phyloP scores from a whole-genome alignment of 2,888 invertebrate genomes.

The Hirtodrosophila duncani region DNA sequence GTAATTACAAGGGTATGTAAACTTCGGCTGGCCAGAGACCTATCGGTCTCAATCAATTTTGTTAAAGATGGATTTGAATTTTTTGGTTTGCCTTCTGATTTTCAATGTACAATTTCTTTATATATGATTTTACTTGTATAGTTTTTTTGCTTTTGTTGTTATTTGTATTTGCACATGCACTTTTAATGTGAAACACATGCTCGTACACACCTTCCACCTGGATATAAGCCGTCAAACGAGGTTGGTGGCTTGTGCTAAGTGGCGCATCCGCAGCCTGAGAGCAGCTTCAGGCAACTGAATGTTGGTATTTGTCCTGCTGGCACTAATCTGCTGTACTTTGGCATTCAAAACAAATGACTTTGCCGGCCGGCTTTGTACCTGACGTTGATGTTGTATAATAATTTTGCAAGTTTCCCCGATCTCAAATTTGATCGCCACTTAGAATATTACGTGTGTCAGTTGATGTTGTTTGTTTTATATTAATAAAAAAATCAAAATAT shows the following conservation, averaged over 20 bases:
- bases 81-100: constrained; percentile 2
- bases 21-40: too few relatives aligned
- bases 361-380: constrained; percentile 32
- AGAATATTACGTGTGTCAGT: constrained; percentile 19
- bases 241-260: too few relatives aligned
- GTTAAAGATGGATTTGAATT: constrained; percentile 29
- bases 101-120: background rate
- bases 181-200: too few relatives aligned
- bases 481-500: constrained; percentile 20
- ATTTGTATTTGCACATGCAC: background rate
- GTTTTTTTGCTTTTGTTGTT: background rate
- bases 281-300: too few relatives aligned
- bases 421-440: constrained; percentile 39
- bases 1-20: too few relatives aligned
- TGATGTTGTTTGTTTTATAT: constrained; percentile 21
- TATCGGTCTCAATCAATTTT: too few relatives aligned
- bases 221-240: constrained; percentile 17
- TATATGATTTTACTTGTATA: constrained; percentile 19
- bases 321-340: background rate
- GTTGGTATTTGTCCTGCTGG: too few relatives aligned
- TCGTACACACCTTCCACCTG: too few relatives aligned
- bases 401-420: constrained; percentile 15
- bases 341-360: constrained; percentile 8
- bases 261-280: too few relatives aligned
- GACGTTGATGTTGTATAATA: background rate